phyloP scores from a whole-genome alignment of 2,888 invertebrate genomes.

The Lamellibrachia satsuma region DNA sequence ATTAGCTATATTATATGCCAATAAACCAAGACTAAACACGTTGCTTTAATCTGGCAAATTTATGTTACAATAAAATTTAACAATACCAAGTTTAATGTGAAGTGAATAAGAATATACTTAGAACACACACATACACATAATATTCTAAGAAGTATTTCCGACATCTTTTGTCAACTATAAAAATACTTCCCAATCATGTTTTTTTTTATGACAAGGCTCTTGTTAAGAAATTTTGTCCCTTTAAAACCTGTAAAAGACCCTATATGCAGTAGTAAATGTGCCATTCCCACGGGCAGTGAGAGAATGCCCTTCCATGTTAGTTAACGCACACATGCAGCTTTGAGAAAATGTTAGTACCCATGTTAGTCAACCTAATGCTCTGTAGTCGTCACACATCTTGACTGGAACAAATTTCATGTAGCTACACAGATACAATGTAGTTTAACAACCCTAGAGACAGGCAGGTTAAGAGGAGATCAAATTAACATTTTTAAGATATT shows the following conservation, averaged over 20 bases:
- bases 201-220: too few relatives aligned
- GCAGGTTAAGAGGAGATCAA: too few relatives aligned
- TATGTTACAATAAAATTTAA: too few relatives aligned
- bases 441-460: too few relatives aligned
- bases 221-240: not conserved
- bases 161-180: not conserved
- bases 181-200: not conserved
- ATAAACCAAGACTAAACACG: too few relatives aligned
- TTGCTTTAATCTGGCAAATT: too few relatives aligned
- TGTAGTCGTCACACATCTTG: not conserved
- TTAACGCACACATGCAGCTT: not conserved
- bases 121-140: not conserved
- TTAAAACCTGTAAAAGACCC: not conserved
- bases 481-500: too few relatives aligned
- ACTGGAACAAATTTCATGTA: not conserved
- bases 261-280: not conserved
- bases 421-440: not conserved
- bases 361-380: not conserved
- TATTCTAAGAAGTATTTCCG: not conserved
- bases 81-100: not conserved
- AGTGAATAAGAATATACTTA: not conserved
- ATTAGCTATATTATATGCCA: too few relatives aligned
- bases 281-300: not conserved
- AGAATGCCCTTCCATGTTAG: not conserved
- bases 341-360: not conserved